phyloP scores from a whole-genome alignment of 2,113 vertebrate genomes.

The Rhabdomys dilectus region DNA sequence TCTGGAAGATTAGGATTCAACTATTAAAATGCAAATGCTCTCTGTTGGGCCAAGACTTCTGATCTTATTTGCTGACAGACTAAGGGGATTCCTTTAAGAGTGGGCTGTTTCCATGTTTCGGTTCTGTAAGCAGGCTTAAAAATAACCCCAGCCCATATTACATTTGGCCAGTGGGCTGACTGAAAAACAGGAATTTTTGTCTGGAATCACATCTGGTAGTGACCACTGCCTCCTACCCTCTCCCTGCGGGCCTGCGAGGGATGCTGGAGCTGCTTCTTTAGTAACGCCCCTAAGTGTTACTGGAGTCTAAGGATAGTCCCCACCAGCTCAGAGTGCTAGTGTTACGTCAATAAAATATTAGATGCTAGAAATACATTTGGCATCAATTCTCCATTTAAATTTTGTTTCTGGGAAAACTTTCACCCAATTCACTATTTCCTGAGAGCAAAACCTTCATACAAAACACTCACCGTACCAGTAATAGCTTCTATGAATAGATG shows the following conservation, averaged over 20 bases:
- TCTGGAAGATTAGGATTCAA: constrained; percentile 50
- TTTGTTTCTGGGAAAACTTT: not conserved
- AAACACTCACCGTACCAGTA: not conserved
- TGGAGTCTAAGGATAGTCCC: not conserved
- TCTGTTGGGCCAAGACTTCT: constrained; percentile 23
- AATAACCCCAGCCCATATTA: not conserved
- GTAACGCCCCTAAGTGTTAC: not conserved
- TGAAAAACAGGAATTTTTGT: not conserved
- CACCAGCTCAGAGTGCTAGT: not conserved
- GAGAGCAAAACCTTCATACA: not conserved
- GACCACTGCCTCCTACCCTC: not conserved
- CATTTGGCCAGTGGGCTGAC: not conserved
- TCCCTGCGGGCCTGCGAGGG: not conserved
- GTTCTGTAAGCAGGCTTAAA: not conserved
- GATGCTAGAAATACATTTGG: not conserved
- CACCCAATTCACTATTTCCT: not conserved
- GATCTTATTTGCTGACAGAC: constrained; percentile 56
- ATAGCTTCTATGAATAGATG: not conserved
- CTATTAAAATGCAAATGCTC: constrained; percentile 73
- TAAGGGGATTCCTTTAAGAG: constrained; percentile 55
- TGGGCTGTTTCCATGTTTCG: not conserved
- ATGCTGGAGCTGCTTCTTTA: not conserved
- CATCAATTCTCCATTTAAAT: not conserved
- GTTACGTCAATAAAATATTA: not conserved
- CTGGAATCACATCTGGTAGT: not conserved